phyloP scores from a whole-genome alignment of 1,140 invertebrate species.

The Sitophilus oryzae region DNA sequence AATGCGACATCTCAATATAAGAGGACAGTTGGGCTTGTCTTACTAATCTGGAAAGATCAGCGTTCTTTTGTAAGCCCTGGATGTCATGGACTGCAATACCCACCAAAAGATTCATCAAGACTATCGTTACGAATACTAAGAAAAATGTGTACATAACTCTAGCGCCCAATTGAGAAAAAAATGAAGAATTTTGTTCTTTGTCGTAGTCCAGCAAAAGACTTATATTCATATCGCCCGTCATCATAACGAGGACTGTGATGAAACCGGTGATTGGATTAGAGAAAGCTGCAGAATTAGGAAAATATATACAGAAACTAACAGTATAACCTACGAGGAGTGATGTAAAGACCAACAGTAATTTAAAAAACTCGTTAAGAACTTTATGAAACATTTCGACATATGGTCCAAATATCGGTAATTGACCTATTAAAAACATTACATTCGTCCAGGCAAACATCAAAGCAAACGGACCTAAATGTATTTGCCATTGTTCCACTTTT shows the following conservation, averaged over 20 bases:
- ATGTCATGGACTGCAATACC: conserved; percentile 28
- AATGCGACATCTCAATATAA: conserved; percentile 19
- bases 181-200: conserved; percentile 9
- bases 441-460: conserved; percentile 78
- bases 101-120: conserved; percentile 25
- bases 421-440: conserved; percentile 79
- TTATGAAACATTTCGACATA: conserved; percentile 83
- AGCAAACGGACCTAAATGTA: conserved; percentile 71
- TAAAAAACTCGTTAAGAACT: conserved; percentile 76
- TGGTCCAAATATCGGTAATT: conserved; percentile 74
- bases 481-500: conserved; percentile 73
- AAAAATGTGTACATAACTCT: conserved; percentile 18
- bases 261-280: conserved; percentile 69
- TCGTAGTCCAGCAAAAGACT: conserved; percentile 40
- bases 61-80: conserved; percentile 24
- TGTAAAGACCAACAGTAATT: conserved; percentile 73
- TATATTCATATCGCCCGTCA: conserved; percentile 77
- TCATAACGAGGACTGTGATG: conserved; percentile 79
- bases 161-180: conserved; percentile 7
- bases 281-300: conserved; percentile 70
- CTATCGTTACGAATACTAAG: conserved; percentile 20
- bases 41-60: conserved; percentile 20
- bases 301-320: conserved; percentile 78
- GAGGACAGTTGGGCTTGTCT: conserved; percentile 24
- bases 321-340: conserved; percentile 78